phyloP scores from a whole-genome alignment of 2,797 vertebrate genomes.

The Phylloscopus collybita region DNA sequence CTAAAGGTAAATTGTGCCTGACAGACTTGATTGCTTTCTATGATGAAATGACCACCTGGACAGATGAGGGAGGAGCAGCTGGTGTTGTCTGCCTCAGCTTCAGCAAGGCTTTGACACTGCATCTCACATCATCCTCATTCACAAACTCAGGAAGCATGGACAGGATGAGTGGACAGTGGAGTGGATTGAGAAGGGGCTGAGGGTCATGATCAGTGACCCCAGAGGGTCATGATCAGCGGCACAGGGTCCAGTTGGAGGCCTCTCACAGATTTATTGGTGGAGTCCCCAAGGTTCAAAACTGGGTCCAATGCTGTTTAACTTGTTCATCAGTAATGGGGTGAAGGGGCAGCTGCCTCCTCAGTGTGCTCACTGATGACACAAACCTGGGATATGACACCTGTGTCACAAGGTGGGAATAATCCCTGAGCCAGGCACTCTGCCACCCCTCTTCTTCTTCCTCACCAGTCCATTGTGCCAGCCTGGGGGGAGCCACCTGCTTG shows the following conservation, averaged over 20 bases:
- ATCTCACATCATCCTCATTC: background rate
- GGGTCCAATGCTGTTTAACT: background rate
- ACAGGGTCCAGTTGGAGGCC: background rate
- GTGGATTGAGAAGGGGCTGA: background rate
- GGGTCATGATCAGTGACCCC: too few relatives aligned
- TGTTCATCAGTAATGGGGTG: background rate
- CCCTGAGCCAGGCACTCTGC: background rate
- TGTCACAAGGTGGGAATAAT: background rate
- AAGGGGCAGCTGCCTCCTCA: background rate
- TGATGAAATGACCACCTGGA: background rate
- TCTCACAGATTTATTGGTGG: background rate
- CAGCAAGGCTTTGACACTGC: background rate
- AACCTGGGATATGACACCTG: background rate
- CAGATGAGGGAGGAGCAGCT: background rate
- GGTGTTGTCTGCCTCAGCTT: background rate
- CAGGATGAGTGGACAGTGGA: background rate
- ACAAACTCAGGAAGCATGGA: rapidly evolving
- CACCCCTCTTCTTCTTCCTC: background rate
- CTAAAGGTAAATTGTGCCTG: background rate
- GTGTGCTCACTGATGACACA: rapidly evolving
- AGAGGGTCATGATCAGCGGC: background rate
- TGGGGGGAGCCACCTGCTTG: background rate
- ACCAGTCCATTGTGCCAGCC: background rate
- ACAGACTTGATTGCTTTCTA: background rate
- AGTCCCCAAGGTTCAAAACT: background rate